Conservation (phyloP, 2,113 vertebrate genomes). For the Procapra przewalskii region DNA sequence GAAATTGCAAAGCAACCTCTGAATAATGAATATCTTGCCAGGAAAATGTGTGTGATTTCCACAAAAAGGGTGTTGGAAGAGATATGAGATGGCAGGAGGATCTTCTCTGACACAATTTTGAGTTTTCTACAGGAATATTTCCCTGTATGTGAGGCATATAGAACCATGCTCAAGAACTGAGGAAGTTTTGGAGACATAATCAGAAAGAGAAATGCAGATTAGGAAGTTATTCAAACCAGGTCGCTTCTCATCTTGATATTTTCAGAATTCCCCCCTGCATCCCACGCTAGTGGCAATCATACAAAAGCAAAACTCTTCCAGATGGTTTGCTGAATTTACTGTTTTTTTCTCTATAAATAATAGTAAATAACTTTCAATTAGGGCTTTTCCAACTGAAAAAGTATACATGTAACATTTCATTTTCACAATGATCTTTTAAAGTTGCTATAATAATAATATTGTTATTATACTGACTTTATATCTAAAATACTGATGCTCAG, state of each 20-base stretch:
- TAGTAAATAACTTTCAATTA: neutral
- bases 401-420: neutral
- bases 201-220: neutral
- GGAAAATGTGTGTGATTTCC: neutral
- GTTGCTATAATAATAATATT: neutral
- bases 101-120: neutral
- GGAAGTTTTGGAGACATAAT: neutral
- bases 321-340: neutral
- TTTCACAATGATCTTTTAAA: neutral
- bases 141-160: neutral
- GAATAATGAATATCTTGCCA: neutral
- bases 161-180: neutral
- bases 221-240: neutral
- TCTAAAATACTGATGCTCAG: neutral
- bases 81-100: neutral
- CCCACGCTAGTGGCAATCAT: neutral
- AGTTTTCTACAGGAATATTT: neutral
- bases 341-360: neutral
- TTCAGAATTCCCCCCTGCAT: neutral
- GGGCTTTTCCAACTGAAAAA: neutral
- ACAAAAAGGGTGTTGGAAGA: neutral
- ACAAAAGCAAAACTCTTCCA: constrained; percentile 44
- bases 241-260: neutral
- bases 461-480: neutral
- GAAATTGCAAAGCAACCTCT: neutral